Conservation (phyloP, 2,797 vertebrate species). For the Hoplostethus mediterraneus region DNA sequence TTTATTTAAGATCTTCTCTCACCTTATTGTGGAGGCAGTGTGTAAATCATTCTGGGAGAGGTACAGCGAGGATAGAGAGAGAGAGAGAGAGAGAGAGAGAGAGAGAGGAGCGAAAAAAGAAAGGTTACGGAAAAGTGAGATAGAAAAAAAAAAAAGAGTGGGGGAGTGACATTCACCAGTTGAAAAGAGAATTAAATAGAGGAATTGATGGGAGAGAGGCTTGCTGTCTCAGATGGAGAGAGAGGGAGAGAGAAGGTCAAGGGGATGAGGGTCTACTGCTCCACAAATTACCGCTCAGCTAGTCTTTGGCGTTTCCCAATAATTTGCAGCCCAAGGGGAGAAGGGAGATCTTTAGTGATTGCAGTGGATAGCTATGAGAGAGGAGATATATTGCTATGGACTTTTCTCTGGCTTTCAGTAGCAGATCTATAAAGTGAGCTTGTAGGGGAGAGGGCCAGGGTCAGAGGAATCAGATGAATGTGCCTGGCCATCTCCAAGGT, state of each 20-base stretch:
- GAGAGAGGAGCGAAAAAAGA: constrained; percentile 21
- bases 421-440: constrained; percentile 64
- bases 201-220: constrained; percentile 63
- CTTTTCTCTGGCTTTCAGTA: constrained; percentile 59
- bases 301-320: constrained; percentile 65
- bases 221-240: constrained; percentile 56
- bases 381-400: constrained; percentile 65
- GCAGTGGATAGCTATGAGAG: constrained; percentile 71
- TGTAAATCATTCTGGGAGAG: constrained; percentile 64
- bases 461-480: constrained; percentile 41
- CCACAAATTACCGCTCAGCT: constrained; percentile 76
- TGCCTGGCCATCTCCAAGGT: background rate
- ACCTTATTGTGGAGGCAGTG: constrained; percentile 45
- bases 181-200: constrained; percentile 53
- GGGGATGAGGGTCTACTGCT: constrained; percentile 63
- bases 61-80: constrained; percentile 19
- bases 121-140: constrained; percentile 47
- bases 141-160: background rate
- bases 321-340: constrained; percentile 72
- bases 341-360: constrained; percentile 66
- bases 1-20: constrained; percentile 64
- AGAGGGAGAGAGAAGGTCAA: constrained; percentile 69
- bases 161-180: constrained; percentile 66
- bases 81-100: background rate
- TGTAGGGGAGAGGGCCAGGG: constrained; percentile 45